Conservation (phyloP, 2,113 vertebrate species). For the Aegypius monachus region DNA sequence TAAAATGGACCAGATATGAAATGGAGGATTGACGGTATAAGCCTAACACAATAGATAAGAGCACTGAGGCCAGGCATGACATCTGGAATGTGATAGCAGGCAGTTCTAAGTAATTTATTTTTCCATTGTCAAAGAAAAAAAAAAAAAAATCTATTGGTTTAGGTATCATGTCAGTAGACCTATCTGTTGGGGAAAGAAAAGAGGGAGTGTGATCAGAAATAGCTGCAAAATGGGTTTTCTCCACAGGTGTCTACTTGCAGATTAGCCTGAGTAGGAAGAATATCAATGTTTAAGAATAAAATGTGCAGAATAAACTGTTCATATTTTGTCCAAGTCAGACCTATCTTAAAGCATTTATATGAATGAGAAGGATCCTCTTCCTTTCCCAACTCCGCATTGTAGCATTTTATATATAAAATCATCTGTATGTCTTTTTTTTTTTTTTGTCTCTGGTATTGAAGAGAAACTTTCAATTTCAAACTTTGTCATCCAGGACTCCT, state of each 20-base stretch:
- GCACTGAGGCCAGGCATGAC: not conserved
- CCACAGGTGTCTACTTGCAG: not conserved
- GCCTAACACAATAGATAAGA: not conserved
- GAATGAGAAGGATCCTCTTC: not conserved
- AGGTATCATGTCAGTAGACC: not conserved
- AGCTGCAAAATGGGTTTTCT: not conserved
- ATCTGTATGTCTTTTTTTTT: not conserved
- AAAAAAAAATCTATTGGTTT: not conserved
- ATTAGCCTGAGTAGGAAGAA: not conserved
- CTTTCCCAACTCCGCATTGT: not conserved
- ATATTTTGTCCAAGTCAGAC: not conserved
- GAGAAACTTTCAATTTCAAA: not conserved
- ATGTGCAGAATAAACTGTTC: not conserved
- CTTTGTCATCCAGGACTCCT: not conserved
- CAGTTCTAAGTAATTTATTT: constrained; percentile 2
- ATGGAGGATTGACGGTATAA: not conserved
- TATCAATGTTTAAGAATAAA: not conserved
- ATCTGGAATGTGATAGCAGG: not conserved
- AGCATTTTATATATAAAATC: not conserved
- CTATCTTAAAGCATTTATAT: not conserved
- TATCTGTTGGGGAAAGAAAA: not conserved
- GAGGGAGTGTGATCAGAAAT: not conserved
- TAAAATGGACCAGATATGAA: not conserved
- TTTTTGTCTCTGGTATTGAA: not conserved
- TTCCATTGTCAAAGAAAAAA: not conserved